Percentiles rank a stretch among this genome's conserved stretches.
These are phyloP conservation scores for Pyrrhia umbra DNA, from an alignment of 2,888 invertebrate species.

Conservation along the genomic window DNA sequence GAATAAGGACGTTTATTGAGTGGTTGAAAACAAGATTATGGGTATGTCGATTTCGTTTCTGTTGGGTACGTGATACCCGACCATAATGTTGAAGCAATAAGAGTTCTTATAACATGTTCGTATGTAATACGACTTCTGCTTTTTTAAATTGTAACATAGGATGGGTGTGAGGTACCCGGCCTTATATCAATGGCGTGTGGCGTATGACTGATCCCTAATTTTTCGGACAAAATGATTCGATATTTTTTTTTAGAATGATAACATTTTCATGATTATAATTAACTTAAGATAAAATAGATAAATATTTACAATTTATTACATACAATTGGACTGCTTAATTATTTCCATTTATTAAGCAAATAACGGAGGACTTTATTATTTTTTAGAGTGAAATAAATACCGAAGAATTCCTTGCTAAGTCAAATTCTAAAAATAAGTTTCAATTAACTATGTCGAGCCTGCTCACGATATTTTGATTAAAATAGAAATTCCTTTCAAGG, in stretches of 20 bases:
- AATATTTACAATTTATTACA: no score
- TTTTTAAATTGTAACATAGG: background rate
- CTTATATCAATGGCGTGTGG: background rate
- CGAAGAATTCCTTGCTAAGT: background rate
- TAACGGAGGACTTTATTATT: no score
- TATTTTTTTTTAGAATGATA: no score
- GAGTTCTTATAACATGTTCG: background rate
- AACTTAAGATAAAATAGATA: no score
- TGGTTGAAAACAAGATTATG: background rate
- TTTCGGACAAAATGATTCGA: no score
- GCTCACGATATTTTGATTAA: background rate
- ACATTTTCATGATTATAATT: no score
- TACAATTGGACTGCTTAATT: no score
- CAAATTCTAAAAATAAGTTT: background rate
- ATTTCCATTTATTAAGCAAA: no score
- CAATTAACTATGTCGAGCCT: background rate
- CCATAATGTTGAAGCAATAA: constrained; percentile 5
- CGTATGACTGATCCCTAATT: background rate
- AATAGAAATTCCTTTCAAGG: background rate
- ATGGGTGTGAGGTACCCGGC: constrained; percentile 16
- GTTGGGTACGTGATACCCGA: constrained; percentile 23
- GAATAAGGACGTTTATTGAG: constrained; percentile 1
- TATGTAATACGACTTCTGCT: background rate
- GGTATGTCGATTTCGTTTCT: background rate
- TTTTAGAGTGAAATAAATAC: no score